These are phyloP conservation scores for Tribolium castaneum DNA, from an alignment of 1,140 invertebrate genomes.

Conservation along the genomic window DNA sequence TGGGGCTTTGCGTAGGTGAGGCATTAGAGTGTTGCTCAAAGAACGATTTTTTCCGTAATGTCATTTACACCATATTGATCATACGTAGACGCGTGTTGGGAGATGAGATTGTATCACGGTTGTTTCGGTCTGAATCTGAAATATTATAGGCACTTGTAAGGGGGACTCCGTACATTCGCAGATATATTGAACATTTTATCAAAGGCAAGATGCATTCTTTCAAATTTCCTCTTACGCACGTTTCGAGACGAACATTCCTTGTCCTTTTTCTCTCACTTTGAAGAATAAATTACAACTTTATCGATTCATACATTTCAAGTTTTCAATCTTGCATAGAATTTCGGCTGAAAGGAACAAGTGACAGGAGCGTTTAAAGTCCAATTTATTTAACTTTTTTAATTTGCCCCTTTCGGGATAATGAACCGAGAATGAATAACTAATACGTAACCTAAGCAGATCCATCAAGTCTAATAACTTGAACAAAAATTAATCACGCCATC, in stretches of 20 bases:
- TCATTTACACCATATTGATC: conserved; percentile 23
- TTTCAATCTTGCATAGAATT: neutral
- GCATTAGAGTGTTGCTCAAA: neutral
- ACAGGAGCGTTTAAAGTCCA: conserved; percentile 25
- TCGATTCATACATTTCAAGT: neutral
- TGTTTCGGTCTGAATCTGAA: conserved; percentile 52
- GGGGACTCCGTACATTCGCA: conserved; percentile 45
- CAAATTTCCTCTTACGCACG: conserved; percentile 43
- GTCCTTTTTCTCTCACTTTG: neutral
- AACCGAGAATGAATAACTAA: conserved; percentile 47
- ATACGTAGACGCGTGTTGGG: conserved; percentile 50
- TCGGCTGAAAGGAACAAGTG: neutral
- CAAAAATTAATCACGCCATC: conserved; percentile 52
- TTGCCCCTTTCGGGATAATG: conserved; percentile 35
- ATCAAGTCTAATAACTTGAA: conserved; percentile 48
- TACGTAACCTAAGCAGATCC: conserved; percentile 42
- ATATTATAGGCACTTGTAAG: conserved; percentile 51
- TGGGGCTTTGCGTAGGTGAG: neutral
- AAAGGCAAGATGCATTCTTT: conserved; percentile 45
- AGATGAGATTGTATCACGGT: conserved; percentile 53
- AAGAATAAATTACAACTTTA: conserved; percentile 33
- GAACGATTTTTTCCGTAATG: neutral
- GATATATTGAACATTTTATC: conserved; percentile 52
- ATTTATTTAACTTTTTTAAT: conserved; percentile 44
- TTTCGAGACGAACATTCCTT: conserved; percentile 1